phyloP scores from a whole-genome alignment of 2,888 invertebrate genomes.

The Ypsolopha sequella region DNA sequence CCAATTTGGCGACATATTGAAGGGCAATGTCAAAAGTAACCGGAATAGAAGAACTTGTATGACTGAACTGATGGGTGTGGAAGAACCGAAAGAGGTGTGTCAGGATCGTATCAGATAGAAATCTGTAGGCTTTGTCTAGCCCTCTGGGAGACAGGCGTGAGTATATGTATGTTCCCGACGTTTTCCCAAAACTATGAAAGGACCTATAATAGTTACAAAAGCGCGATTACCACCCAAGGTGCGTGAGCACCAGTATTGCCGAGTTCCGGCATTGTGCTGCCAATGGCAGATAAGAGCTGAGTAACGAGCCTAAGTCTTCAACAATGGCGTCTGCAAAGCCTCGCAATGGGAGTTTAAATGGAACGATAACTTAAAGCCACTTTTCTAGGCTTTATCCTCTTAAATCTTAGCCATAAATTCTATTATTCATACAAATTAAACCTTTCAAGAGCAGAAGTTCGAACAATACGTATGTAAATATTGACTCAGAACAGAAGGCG shows the following conservation, averaged over 20 bases:
- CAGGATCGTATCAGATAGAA: no score
- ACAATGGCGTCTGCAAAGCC: slow-evolving; percentile 37
- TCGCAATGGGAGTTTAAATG: slow-evolving; percentile 18
- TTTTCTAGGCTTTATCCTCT: not conserved
- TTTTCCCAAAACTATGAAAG: not conserved
- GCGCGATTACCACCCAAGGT: slow-evolving; percentile 28
- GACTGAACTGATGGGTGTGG: no score
- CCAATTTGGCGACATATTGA: no score
- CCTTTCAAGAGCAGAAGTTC: not conserved
- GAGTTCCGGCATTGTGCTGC: slow-evolving; percentile 46
- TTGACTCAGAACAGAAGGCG: slow-evolving; percentile 1
- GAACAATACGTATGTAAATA: not conserved
- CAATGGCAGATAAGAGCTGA: slow-evolving; percentile 60
- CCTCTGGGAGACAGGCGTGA: no score
- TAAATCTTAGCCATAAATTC: not conserved
- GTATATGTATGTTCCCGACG: no score
- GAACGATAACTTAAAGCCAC: slow-evolving; percentile 11
- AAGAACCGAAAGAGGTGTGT: no score
- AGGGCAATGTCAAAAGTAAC: no score
- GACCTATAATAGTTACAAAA: slow-evolving; percentile 9
- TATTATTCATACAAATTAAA: not conserved
- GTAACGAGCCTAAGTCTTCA: slow-evolving; percentile 43
- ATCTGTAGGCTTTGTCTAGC: no score
- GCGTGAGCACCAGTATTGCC: slow-evolving; percentile 45
- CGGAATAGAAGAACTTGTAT: no score